Evolutionary conservation across 2,888 invertebrate genomes (phyloP).

Genomic region (Metalampra italica): DNA sequence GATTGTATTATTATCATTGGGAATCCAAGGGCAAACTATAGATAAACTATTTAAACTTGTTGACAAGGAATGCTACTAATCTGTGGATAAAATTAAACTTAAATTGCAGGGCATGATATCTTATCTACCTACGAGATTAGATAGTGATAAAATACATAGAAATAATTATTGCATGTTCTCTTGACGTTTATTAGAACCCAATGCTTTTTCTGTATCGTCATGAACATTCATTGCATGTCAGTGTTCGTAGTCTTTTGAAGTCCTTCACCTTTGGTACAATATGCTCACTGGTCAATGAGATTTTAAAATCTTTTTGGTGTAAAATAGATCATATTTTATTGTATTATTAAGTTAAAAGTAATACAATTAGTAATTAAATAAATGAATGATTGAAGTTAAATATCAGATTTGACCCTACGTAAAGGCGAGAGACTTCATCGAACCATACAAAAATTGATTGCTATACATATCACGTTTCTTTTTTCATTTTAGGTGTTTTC

Average conservation of each 20-base stretch:
- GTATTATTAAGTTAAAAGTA: no score
- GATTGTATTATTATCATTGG: not conserved
- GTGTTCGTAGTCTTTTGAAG: constrained; percentile 3
- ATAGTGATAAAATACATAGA: no score
- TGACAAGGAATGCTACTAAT: no score
- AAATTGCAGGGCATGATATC: not conserved
- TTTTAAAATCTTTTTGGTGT: no score
- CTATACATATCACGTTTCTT: constrained; percentile 70
- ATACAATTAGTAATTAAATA: no score
- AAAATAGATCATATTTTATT: no score
- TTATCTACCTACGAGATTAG: not conserved
- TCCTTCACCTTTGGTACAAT: constrained; percentile 3
- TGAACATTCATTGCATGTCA: constrained; percentile 14
- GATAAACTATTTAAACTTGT: not conserved
- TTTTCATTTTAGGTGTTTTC: constrained; percentile 79
- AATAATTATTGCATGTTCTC: constrained; percentile 5
- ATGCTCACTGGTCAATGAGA: not conserved
- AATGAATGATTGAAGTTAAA: no score
- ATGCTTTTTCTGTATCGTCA: constrained; percentile 12
- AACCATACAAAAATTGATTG: constrained; percentile 18
- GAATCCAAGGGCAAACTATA: not conserved
- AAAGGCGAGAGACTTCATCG: constrained; percentile 40
- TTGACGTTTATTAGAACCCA: not conserved
- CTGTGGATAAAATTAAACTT: not conserved
- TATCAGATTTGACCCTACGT: no score